These are phyloP conservation scores for Polydrusus pterygomalis DNA, from an alignment of 2,888 invertebrate species.

Conservation along the genomic window DNA sequence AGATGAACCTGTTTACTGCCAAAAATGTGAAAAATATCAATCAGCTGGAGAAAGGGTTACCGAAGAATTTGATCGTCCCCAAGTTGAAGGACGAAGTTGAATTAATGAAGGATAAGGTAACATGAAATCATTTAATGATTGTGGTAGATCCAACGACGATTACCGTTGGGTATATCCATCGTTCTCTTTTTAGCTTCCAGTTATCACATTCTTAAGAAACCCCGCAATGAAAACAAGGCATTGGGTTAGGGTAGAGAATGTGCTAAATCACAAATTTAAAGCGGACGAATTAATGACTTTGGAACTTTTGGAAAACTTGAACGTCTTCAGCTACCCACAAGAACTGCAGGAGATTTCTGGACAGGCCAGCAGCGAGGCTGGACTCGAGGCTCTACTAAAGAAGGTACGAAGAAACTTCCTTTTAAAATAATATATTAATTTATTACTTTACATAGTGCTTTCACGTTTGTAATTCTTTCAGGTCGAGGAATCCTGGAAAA, in stretches of 20 bases:
- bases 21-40: conserved; percentile 83
- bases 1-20: conserved; percentile 79
- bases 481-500: conserved; percentile 91
- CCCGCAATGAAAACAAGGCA: conserved; percentile 86
- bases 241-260: conserved; percentile 87
- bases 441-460: too few species aligned
- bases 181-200: conserved; percentile 76
- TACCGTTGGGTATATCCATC: too few species aligned
- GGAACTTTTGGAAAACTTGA: conserved; percentile 80
- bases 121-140: neutral
- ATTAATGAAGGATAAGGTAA: conserved; percentile 84
- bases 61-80: conserved; percentile 86
- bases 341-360: conserved; percentile 89
- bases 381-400: conserved; percentile 85
- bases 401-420: conserved; percentile 74
- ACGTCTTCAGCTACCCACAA: conserved; percentile 84
- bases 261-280: conserved; percentile 83
- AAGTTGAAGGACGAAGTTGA: conserved; percentile 86
- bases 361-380: conserved; percentile 91
- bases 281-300: conserved; percentile 81
- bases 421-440: too few species aligned
- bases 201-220: conserved; percentile 87
- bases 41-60: conserved; percentile 89
- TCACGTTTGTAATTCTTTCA: conserved; percentile 62
- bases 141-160: too few species aligned